Evolutionary conservation across 2,888 invertebrate species (phyloP), one percentile per base, ranked within the genome.

Genomic region (Notodonta dromedarius): DNA sequence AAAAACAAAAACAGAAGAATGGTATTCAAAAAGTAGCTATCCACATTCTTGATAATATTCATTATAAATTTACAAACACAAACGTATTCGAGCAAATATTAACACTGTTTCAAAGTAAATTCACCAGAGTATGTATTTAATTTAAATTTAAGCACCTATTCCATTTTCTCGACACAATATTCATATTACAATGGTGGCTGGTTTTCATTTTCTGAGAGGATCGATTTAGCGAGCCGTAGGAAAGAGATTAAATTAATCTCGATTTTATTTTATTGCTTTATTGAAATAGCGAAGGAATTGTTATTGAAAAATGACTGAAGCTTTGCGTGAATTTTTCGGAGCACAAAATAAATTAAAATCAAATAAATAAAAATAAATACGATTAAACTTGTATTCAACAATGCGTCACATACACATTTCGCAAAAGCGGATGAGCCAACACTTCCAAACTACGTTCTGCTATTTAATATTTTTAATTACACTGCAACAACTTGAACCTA

Each of bases 161-260:
- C 76, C 77, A 85, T 85, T 85, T 80, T 71, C 82, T 80, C 79
- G 78, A 85, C 81, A 83, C 84, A 84, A 82, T 79, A 79, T 79
- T 76, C 70, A 72, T 77, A 80, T 79, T 73, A 80, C 78, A 75
- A 75, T 65, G 72, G 71, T 63, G 71, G 72, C 63, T 59, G 70
- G 71, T 82, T 84, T 79, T 79, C 77, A 85, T 84, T 85, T 84
- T 80, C 78, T 76, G 72, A 66, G 63, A 59, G 66, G 71, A 66
- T 74, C 70, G 72, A 77, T 78, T 74, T 68, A 44, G 61, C 57
- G 58, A 60, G 51, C 63, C 60, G 66, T 63, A 59, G 74, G 73
- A 69, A 67, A 68, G 59, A 63, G 71, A 77, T 76, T 66, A 72
- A 77, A 74, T 61, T 67, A 67, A 70, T 76, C 73, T 67, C 62